These are phyloP conservation scores for Drosophila micromelanica DNA, from an alignment of 1,140 invertebrate genomes.

Conservation along the genomic window DNA sequence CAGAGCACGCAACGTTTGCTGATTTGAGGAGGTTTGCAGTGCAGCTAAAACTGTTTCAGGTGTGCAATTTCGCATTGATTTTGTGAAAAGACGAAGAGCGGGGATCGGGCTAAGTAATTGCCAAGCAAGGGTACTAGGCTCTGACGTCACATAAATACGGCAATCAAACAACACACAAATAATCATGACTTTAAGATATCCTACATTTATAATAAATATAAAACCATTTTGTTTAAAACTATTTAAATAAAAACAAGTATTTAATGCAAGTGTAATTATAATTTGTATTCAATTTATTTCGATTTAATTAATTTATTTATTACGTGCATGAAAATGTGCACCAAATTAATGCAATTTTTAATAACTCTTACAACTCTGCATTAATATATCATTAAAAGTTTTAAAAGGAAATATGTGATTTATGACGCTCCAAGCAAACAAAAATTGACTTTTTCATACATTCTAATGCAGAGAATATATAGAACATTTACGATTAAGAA, in stretches of 20 bases:
- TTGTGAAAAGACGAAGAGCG: background rate
- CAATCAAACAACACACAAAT: background rate
- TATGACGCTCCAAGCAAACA: constrained; percentile 14
- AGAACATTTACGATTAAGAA: too few species aligned
- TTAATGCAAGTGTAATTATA: too few species aligned
- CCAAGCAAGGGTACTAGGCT: background rate
- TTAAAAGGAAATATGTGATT: background rate
- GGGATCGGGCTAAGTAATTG: background rate
- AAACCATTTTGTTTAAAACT: too few species aligned
- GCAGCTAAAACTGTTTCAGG: constrained; percentile 16
- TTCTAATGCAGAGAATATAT: too few species aligned
- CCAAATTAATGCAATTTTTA: too few species aligned
- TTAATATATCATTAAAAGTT: background rate
- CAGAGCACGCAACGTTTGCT: constrained; percentile 16
- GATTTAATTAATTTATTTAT: too few species aligned
- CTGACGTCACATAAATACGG: constrained; percentile 3
- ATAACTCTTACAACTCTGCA: too few species aligned
- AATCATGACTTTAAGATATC: background rate
- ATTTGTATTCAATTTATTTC: too few species aligned
- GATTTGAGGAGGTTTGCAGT: constrained; percentile 9
- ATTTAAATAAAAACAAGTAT: too few species aligned
- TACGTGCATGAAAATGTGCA: too few species aligned
- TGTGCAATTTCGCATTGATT: background rate
- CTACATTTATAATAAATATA: background rate
- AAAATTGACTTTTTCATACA: constrained; percentile 3